These are phyloP conservation scores for Diadema setosum DNA, from an alignment of 35 echinoderm and acorn worm species.

Conservation along the genomic window DNA sequence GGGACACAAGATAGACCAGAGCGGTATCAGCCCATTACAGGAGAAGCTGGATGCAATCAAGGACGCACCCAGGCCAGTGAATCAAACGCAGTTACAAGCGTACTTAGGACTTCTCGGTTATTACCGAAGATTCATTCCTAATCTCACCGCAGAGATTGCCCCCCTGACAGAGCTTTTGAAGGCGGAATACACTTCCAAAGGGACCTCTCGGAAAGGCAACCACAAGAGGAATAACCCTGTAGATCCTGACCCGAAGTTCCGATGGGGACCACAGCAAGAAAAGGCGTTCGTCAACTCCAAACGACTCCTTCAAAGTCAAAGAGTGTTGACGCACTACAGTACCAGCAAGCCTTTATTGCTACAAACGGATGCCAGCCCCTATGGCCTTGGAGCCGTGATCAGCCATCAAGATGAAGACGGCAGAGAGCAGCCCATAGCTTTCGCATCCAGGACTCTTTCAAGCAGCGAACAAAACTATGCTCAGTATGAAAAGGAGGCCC, in stretches of 20 bases:
- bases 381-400: conserved; percentile 60
- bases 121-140: conserved; percentile 55
- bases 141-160: conserved; percentile 20
- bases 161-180: conserved; percentile 29
- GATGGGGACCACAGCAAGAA: background rate
- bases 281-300: conserved; percentile 29
- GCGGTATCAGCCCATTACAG: background rate
- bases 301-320: background rate
- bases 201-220: background rate
- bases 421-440: conserved; percentile 43
- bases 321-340: conserved; percentile 41
- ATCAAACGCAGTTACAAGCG: conserved; percentile 25
- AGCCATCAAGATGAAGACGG: conserved; percentile 20
- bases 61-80: background rate
- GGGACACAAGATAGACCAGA: background rate
- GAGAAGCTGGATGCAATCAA: conserved; percentile 31
- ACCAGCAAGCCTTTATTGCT: conserved; percentile 28
- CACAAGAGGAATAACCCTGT: background rate
- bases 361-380: conserved; percentile 44
- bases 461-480: conserved; percentile 59
- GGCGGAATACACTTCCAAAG: conserved; percentile 32
- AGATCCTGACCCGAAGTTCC: conserved; percentile 16
- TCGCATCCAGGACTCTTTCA: conserved; percentile 36
- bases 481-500: conserved; percentile 53
- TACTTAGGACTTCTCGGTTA: conserved; percentile 51